Percentiles rank a stretch among this genome's conserved stretches.
Evolutionary conservation across 2,797 vertebrate genomes (phyloP).

Genomic region (Poecile montanus): DNA sequence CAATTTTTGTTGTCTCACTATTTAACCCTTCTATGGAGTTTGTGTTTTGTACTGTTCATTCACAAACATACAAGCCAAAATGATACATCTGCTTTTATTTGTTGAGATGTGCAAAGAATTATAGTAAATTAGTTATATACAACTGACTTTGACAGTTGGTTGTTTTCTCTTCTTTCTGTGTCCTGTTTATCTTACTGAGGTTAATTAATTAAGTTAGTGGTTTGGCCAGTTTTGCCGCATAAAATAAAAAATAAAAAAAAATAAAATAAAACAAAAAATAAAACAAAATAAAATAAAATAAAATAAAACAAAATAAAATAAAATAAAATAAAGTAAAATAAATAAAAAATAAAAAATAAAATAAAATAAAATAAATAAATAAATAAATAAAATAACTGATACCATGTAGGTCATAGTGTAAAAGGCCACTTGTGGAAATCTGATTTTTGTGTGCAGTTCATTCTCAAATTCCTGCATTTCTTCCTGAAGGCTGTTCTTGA

Average conservation of each 20-base stretch:
- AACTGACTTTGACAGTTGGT: not conserved
- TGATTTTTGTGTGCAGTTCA: not conserved
- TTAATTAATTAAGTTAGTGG: not conserved
- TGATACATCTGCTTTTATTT: not conserved
- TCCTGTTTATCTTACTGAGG: not conserved
- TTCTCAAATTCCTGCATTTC: not conserved
- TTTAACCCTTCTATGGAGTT: not conserved
- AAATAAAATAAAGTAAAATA: not conserved
- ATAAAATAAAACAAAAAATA: not conserved
- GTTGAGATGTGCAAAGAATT: not conserved
- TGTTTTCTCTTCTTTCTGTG: not conserved
- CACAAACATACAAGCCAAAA: not conserved
- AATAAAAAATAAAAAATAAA: not conserved
- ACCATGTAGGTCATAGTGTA: not conserved
- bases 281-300: not conserved
- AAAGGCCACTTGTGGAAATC: not conserved
- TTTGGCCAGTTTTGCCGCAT: not conserved
- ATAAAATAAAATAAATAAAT: not conserved
- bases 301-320: not conserved
- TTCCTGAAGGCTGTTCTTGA: not conserved
- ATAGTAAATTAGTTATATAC: not conserved
- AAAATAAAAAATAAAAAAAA: not conserved
- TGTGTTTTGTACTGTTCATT: not conserved
- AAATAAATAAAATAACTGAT: not conserved
- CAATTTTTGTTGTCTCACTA: not conserved